Evolutionary conservation across 1,140 invertebrate species (phyloP).

Genomic region (Aphelinus certus): DNA sequence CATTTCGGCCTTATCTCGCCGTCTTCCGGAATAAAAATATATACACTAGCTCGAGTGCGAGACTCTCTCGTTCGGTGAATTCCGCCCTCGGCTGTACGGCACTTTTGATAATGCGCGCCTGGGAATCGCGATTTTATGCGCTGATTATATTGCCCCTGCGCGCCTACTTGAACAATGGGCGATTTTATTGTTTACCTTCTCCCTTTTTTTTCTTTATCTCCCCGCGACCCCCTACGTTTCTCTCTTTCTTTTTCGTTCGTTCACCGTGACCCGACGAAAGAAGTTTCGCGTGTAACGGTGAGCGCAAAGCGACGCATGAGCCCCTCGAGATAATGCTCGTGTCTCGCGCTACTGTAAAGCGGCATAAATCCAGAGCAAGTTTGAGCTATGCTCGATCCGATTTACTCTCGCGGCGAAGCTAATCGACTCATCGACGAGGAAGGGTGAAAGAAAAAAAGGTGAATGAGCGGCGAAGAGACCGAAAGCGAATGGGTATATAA

Average conservation of each 20-base stretch:
- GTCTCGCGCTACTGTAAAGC: background rate
- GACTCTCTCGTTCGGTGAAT: background rate
- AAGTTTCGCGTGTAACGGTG: background rate
- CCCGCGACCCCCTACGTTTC: background rate
- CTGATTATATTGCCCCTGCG: conserved; percentile 10
- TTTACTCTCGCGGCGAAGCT: too few relatives aligned
- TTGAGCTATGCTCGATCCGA: too few relatives aligned
- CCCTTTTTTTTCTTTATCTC: background rate
- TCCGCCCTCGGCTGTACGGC: conserved; percentile 15
- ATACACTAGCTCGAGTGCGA: background rate
- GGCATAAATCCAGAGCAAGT: background rate
- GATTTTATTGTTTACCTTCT: conserved; percentile 21
- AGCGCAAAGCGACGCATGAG: too few relatives aligned
- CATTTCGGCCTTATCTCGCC: conserved; percentile 24
- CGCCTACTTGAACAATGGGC: conserved; percentile 14
- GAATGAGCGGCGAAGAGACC: too few relatives aligned
- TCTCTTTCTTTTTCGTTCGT: background rate
- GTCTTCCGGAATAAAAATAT: conserved; percentile 31
- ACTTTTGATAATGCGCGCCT: conserved; percentile 29
- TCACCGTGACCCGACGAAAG: too few relatives aligned
- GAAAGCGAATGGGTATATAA: too few relatives aligned
- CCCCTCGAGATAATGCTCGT: background rate
- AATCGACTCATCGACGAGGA: too few relatives aligned
- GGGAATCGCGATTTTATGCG: conserved; percentile 34
- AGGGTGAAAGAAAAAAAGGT: too few relatives aligned